phyloP scores from a whole-genome alignment of 2,888 invertebrate genomes.

The Lamellibrachia satsuma region DNA sequence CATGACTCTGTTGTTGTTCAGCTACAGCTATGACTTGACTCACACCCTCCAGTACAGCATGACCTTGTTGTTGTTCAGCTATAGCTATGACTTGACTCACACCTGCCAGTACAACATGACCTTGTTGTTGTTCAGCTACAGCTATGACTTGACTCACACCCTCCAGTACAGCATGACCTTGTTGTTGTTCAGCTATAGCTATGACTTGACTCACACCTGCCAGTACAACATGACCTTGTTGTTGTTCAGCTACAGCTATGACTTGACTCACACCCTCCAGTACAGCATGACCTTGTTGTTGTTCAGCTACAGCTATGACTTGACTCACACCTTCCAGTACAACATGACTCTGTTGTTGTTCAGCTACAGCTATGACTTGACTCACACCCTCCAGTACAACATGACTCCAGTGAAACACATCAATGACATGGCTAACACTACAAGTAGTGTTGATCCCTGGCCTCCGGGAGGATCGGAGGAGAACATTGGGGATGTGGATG shows the following conservation, averaged over 20 bases:
- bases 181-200: too few relatives aligned
- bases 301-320: constrained; percentile 88
- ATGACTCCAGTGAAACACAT: constrained; percentile 70
- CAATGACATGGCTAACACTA: not conserved
- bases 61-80: too few relatives aligned
- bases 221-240: not conserved
- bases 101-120: too few relatives aligned
- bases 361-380: constrained; percentile 93
- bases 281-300: not conserved
- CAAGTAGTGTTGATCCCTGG: not conserved
- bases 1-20: too few relatives aligned
- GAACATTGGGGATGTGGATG: not conserved
- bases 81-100: too few relatives aligned
- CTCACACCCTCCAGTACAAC: constrained; percentile 94
- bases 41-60: too few relatives aligned
- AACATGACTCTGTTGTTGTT: constrained; percentile 75
- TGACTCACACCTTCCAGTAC: constrained; percentile 92
- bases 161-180: constrained; percentile 89
- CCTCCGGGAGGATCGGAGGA: not conserved
- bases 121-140: constrained; percentile 74
- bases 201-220: not conserved
- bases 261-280: not conserved
- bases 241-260: not conserved
- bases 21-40: too few relatives aligned
- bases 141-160: constrained; percentile 92